phyloP scores from a whole-genome alignment of 2,888 invertebrate genomes.

The Salticus scenicus region DNA sequence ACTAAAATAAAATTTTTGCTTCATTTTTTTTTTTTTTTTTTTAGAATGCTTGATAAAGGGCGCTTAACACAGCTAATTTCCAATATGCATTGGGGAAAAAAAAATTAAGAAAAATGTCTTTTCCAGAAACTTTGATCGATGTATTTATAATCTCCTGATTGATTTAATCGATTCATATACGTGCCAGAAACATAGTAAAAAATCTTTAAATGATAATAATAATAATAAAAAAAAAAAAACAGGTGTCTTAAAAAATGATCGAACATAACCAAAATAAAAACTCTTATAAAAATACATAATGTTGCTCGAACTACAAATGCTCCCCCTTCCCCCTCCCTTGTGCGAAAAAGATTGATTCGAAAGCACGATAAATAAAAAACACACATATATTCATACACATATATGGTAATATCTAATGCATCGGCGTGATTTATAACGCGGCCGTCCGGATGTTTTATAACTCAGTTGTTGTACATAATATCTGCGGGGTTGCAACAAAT shows the following conservation, averaged over 20 bases:
- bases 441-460: conserved; percentile 66
- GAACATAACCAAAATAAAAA: conserved; percentile 41
- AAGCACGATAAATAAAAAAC: conserved; percentile 51
- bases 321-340: not conserved
- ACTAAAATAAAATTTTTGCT: too few relatives aligned
- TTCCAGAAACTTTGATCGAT: too few relatives aligned
- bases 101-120: too few relatives aligned
- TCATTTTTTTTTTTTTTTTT: too few relatives aligned
- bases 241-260: conserved; percentile 9
- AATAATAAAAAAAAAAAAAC: not conserved
- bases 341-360: conserved; percentile 54
- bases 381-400: conserved; percentile 32
- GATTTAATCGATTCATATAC: too few relatives aligned
- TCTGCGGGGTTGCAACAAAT: conserved; percentile 68
- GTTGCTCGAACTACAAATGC: conserved; percentile 36
- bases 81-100: too few relatives aligned
- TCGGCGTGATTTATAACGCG: conserved; percentile 63
- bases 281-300: too few relatives aligned
- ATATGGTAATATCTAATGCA: conserved; percentile 68
- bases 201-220: too few relatives aligned
- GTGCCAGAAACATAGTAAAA: too few relatives aligned
- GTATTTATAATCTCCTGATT: too few relatives aligned
- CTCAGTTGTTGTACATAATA: conserved; percentile 68
- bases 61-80: too few relatives aligned
- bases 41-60: too few relatives aligned